Base-by-base conservation (phyloP, 2,888 invertebrate species). In the Argynnis bischoffii region DNA sequence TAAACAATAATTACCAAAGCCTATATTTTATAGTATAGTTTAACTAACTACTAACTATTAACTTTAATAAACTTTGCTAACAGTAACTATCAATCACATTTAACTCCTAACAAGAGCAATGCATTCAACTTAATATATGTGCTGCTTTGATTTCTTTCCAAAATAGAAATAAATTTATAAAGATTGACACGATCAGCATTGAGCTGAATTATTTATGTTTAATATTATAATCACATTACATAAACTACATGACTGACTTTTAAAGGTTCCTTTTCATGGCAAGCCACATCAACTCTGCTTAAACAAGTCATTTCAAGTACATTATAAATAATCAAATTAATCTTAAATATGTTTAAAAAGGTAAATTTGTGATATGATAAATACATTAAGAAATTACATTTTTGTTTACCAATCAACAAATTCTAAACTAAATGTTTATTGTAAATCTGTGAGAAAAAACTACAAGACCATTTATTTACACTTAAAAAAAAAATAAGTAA, bases 191-290 rank as follows among this genome's bases (percentile, higher is more conserved):
- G 11, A 41, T 41, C 47, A 16, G 53, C 55, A 15, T 48, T n/a
- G 16, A 47, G 31, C 35, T 21, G 21, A 21, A 51, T 60, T 68
- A 68, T 64, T 64, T 67, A 63, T 61, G 46, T 67, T 63, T 59
- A 69, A 56, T 63, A 66, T 69, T 67, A 50, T 60, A 66, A 66
- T 53, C 21, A 69, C 50, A 65, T 65, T 57, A 54, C 56, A 70
- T 69, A 70, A 53, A 69, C 63, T 63, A 69, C 63, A 41, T 8
- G 8, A 41, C 35, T 11, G 11, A 64, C 59, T 61, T 68, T 72
- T 73, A 70, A 71, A 70, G 70, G 71, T 69, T 70, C 57, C 61
- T 73, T 64, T 73, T 81, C 77, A 81, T 75, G 79, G 81, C 74
- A 71, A 84, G 76, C 67, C 69, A 72, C 73, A 83, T 76, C 66